phyloP scores from a whole-genome alignment of 2,797 vertebrate genomes.

The Myripristis jacobus region DNA sequence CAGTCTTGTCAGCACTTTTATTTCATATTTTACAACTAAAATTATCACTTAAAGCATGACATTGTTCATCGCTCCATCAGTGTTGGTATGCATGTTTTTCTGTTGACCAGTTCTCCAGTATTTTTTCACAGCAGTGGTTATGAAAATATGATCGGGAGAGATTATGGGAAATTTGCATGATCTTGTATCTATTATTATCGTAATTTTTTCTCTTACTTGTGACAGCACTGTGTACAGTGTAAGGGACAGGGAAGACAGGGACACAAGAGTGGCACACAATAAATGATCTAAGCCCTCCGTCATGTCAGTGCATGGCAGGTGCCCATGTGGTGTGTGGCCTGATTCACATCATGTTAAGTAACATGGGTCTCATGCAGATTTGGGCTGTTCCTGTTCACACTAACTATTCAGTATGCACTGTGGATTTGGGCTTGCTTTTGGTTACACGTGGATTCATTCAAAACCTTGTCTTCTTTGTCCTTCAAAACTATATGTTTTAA shows the following conservation, averaged over 20 bases:
- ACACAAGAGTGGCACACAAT: not conserved
- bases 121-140: too few species aligned
- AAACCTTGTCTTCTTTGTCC: constrained; percentile 1
- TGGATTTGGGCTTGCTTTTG: not conserved
- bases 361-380: not conserved
- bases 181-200: not conserved
- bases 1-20: not conserved
- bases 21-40: not conserved
- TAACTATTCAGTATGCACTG: not conserved
- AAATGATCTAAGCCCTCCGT: not conserved
- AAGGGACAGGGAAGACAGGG: not conserved
- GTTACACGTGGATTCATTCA: not conserved
- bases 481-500: not conserved
- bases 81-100: too few species aligned
- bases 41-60: too few species aligned
- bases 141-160: not conserved
- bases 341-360: not conserved
- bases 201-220: not conserved
- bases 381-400: constrained; percentile 3
- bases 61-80: too few species aligned
- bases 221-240: not conserved
- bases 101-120: too few species aligned
- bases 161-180: not conserved
- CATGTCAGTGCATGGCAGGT: constrained; percentile 2
- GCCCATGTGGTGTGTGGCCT: not conserved